These are phyloP conservation scores for Amblyornis subalaris DNA, from an alignment of 2,113 vertebrate species.

Conservation along the genomic window DNA sequence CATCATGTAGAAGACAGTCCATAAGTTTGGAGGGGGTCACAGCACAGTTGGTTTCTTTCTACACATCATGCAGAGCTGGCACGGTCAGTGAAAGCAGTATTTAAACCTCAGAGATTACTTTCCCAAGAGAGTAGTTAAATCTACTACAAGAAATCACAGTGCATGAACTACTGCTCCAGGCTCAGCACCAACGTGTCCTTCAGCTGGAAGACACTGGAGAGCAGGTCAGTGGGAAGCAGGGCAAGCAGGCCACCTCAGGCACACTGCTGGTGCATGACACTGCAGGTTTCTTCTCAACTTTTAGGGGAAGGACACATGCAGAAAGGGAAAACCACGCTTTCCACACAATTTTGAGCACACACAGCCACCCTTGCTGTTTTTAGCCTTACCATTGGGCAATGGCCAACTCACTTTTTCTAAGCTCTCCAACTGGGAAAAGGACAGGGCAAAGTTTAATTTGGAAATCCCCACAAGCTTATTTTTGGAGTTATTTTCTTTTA, in stretches of 20 bases:
- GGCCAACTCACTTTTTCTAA: slow-evolving; percentile 40
- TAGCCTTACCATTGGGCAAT: slow-evolving; percentile 40
- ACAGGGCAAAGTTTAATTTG: slow-evolving; percentile 51
- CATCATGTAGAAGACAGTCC: not conserved
- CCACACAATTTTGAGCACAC: slow-evolving; percentile 2
- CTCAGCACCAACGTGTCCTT: not conserved
- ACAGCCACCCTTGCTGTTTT: slow-evolving; percentile 1
- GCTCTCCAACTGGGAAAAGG: slow-evolving; percentile 47
- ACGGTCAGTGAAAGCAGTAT: slow-evolving; percentile 35
- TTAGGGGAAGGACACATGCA: not conserved
- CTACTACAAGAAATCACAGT: not conserved
- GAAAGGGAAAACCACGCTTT: slow-evolving; percentile 27
- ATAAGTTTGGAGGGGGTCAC: not conserved
- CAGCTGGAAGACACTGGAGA: not conserved
- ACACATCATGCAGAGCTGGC: slow-evolving; percentile 21
- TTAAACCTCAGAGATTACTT: slow-evolving; percentile 2
- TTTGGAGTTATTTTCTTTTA: slow-evolving; percentile 5
- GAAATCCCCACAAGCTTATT: slow-evolving; percentile 6
- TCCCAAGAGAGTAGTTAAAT: slow-evolving; percentile 14
- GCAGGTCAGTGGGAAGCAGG: slow-evolving; percentile 2
- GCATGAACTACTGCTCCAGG: not conserved
- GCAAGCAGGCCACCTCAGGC: not conserved
- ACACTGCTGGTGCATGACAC: not conserved
- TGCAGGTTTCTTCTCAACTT: not conserved
- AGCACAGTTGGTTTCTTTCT: not conserved